These are phyloP conservation scores for Stigmatopora argus DNA, from an alignment of 2,113 vertebrate species.

Conservation along the genomic window DNA sequence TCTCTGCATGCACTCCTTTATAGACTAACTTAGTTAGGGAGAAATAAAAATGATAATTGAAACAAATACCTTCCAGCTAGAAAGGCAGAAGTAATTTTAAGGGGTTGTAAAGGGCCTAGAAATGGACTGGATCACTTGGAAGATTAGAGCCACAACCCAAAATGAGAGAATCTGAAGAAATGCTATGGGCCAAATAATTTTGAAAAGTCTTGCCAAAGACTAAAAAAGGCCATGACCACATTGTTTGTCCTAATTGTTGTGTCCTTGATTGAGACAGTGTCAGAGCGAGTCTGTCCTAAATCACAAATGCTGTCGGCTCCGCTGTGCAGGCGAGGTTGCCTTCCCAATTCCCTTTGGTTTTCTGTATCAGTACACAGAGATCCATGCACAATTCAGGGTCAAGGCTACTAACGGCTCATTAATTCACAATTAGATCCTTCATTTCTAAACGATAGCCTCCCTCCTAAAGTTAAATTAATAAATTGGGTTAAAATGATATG, in stretches of 20 bases:
- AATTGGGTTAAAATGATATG: slow-evolving; percentile 12
- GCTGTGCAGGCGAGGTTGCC: slow-evolving; percentile 25
- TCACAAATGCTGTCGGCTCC: slow-evolving; percentile 45
- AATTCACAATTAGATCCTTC: slow-evolving; percentile 46
- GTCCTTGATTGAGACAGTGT: slow-evolving; percentile 55
- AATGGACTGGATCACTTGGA: background rate
- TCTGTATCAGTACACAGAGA: slow-evolving; percentile 64
- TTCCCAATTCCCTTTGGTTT: slow-evolving; percentile 42
- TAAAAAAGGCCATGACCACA: slow-evolving; percentile 45
- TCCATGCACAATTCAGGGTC: slow-evolving; percentile 68
- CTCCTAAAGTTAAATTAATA: no score
- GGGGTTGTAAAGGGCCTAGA: slow-evolving; percentile 1
- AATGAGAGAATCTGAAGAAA: slow-evolving; percentile 29
- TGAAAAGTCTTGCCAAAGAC: slow-evolving; percentile 40
- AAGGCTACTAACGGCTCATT: slow-evolving; percentile 53
- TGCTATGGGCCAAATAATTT: slow-evolving; percentile 43
- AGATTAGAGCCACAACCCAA: background rate
- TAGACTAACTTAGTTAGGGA: slow-evolving; percentile 11
- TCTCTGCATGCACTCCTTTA: slow-evolving; percentile 48
- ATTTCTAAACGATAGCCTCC: slow-evolving; percentile 36
- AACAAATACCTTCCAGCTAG: slow-evolving; percentile 12
- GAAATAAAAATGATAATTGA: slow-evolving; percentile 17
- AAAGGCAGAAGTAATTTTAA: slow-evolving; percentile 20
- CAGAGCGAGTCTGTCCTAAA: slow-evolving; percentile 54
- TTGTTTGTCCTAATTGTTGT: slow-evolving; percentile 53